Evolutionary conservation across 2,888 invertebrate species (phyloP), one percentile per base, ranked within the genome.

Genomic region (Xanthia icteritia): DNA sequence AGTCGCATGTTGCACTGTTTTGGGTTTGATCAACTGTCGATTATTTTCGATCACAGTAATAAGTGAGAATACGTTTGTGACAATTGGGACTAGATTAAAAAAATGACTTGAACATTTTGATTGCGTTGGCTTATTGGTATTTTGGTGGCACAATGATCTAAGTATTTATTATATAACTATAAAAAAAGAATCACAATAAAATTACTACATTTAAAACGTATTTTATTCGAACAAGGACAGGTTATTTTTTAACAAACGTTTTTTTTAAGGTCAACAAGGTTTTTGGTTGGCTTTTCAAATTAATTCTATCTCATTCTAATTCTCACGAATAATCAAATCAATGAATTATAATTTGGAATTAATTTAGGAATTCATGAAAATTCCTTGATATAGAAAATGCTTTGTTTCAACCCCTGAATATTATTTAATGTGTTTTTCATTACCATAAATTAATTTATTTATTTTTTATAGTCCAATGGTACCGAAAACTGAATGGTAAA

Each of bases 401-500:
- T 6, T 27, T 58, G 27, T 58, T 58, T 27, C 58, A 58, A 58
- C 2, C 27, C 6, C 15, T 15, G 15, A 31, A 27, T 20, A 23
- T 45, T 42, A 31, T 45, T 31, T 6, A 6, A 8, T n/a, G 23
- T 45, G 11, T 31, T 27, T n/a, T 60, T 60, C 20, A 11, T 58
- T 27, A 5, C 0, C 5, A 31, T 31, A 8, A 11, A 31, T 39
- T 17, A 61, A 5, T 42, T 31, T 0, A 27, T 67, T 31, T 4
- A 6, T 79, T 45, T 51, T 60, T 11, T 73, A 15, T 74, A 87
- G 84, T 87, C 1, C 27, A 67, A 4, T 81, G 87, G 70, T 79
- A 83, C 1, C 63, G 68, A 23, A 92, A 89, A 31, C 51, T 13
- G 6, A 70, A 71, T 17, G 92, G 92, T 0, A 92, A 89, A 42